Evolutionary conservation across 2,888 invertebrate species (phyloP), one percentile per base, ranked within the genome.

Genomic region (Adelognathus sp.): DNA sequence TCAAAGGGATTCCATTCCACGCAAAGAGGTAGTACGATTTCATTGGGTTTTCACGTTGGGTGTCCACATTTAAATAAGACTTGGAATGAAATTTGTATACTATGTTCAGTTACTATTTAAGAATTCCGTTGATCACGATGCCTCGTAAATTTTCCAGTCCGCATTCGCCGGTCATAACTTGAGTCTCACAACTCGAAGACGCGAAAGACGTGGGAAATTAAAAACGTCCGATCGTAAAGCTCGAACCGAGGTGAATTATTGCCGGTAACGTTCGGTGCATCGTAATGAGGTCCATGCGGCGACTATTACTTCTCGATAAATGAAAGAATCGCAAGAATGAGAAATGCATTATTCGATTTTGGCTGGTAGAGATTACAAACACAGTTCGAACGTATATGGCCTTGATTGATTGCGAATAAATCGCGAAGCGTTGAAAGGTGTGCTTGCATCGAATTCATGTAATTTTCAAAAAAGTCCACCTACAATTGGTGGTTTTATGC

Each of bases 181-280:
- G 85, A 84, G 84, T 84, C 88, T 89, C 88, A 88, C 86, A 90
- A 89, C 90, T 90, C 39, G 71, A 46, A 60, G 79, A 61, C 60
- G 50, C 54, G 61, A 46, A 14, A 58, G 70, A 44, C 39, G 69
- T 75, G 88, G 90, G 87, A 91, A 91, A 91, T 91, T 90, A 90
- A 91, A 91, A 91, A 90, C 89, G 90, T 89, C 88, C 86, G 89
- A 89, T 89, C 89, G 87, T 90, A 90, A 91, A 91, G 86, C 86
- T 84, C 82, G 87, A 86, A 86, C 85, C 85, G 84, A 82, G 82
- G 85, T 90, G 84, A 90, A 90, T 86, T 91, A 90, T 88, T 83
- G 83, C 79, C 82, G 70, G 76, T 70, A 83, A 77, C 82, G 84
- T 88, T 82, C 84, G 83, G 87, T 86, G 91, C 90, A 91, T 91